A percentile compares a stretch with the other conserved stretches of the same genome.
Conservation (phyloP, 2,113 vertebrate species). For the Vulpes lagopus region DNA sequence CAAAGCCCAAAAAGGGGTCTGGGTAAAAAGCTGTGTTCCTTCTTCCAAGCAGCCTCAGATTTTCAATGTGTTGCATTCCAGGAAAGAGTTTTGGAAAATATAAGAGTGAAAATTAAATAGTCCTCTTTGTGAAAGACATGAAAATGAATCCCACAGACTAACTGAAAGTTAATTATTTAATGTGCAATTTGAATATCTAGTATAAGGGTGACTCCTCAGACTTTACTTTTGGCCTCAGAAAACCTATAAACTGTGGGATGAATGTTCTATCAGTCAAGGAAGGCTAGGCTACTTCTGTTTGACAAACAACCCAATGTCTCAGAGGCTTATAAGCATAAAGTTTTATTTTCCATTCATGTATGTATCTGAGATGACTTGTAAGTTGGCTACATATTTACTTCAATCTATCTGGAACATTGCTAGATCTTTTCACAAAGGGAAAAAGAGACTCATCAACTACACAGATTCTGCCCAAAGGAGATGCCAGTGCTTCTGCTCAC, state of each 20-base stretch:
- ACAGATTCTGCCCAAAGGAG: not conserved
- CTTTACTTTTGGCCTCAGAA: not conserved
- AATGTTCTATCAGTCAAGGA: not conserved
- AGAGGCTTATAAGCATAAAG: not conserved
- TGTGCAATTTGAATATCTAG: not conserved
- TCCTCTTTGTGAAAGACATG: not conserved
- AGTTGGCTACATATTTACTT: not conserved
- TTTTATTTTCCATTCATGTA: not conserved
- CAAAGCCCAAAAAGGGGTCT: not conserved
- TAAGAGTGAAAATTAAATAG: not conserved
- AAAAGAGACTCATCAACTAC: not conserved
- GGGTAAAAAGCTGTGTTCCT: not conserved
- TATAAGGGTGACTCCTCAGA: not conserved
- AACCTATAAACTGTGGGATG: not conserved
- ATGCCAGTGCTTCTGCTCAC: not conserved
- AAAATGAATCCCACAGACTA: not conserved
- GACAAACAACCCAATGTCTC: not conserved
- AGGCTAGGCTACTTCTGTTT: not conserved
- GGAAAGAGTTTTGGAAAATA: not conserved
- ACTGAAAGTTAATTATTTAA: not conserved
- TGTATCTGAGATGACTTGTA: not conserved
- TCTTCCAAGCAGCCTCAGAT: not conserved
- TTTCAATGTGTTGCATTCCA: not conserved
- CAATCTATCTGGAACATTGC: not conserved
- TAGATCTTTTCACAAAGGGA: accelerated